phyloP scores from a whole-genome alignment of 1,140 invertebrate species.

The Eriocheir sinensis region DNA sequence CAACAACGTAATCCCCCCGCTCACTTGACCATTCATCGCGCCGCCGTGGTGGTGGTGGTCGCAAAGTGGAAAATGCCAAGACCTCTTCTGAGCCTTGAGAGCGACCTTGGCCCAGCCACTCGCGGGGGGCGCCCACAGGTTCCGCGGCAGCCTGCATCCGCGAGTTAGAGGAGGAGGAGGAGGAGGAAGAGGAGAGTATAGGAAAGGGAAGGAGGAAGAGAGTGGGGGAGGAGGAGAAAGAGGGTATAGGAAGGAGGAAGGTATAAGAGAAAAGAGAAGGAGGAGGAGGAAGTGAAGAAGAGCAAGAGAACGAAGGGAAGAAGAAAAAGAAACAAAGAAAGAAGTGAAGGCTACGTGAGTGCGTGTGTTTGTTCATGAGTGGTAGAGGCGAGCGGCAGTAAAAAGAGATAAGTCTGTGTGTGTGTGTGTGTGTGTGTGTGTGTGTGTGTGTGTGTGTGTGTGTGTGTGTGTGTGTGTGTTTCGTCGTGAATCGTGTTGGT shows the following conservation, averaged over 20 bases:
- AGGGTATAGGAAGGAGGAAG: too few relatives aligned
- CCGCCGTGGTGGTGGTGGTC: background rate
- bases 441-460: background rate
- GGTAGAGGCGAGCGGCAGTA: constrained; percentile 39
- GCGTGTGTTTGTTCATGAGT: constrained; percentile 66
- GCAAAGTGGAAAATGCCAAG: background rate
- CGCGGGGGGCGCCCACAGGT: background rate
- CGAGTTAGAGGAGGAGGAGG: background rate
- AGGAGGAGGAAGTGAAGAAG: background rate
- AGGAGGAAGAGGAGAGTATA: constrained; percentile 34
- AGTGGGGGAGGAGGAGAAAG: background rate
- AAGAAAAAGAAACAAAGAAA: background rate
- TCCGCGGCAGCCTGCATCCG: background rate
- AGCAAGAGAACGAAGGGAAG: background rate
- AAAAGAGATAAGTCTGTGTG: constrained; percentile 36
- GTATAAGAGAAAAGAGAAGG: background rate
- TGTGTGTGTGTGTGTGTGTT: constrained; percentile 55
- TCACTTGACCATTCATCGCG: background rate
- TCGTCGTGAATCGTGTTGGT: constrained; percentile 41
- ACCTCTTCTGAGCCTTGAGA: background rate
- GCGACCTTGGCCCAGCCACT: background rate
- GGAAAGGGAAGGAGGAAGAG: constrained; percentile 46
- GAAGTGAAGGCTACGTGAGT: constrained; percentile 18
- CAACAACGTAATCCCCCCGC: background rate
- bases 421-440: constrained; percentile 47